These are phyloP conservation scores for Cheilinus undulatus DNA, from an alignment of 2,113 vertebrate species.

Conservation along the genomic window DNA sequence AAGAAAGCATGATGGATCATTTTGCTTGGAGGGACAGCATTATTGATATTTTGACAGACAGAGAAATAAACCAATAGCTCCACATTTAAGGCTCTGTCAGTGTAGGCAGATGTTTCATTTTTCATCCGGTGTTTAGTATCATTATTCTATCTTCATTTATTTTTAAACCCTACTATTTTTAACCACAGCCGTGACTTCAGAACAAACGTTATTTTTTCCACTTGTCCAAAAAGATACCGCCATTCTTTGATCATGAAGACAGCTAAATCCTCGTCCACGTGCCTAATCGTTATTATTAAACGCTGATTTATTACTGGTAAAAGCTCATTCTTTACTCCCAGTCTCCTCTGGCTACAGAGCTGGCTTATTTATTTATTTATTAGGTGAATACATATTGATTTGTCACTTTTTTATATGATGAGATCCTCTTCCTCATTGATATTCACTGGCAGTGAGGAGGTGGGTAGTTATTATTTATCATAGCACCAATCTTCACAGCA, in stretches of 20 bases:
- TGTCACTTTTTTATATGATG: constrained; percentile 4
- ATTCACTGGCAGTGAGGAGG: constrained; percentile 19
- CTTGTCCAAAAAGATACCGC: background rate
- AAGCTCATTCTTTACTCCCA: background rate
- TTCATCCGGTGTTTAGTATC: background rate
- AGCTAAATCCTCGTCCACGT: background rate
- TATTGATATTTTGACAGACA: background rate
- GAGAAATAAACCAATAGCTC: background rate
- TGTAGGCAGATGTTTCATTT: background rate
- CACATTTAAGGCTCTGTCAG: background rate
- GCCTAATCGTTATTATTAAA: background rate
- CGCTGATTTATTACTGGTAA: background rate
- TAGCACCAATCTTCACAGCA: background rate
- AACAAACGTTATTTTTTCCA: background rate
- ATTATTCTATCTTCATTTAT: background rate
- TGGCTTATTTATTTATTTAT: background rate
- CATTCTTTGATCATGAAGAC: background rate
- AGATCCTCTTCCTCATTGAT: constrained; percentile 9
- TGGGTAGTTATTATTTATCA: constrained; percentile 13
- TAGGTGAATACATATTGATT: background rate
- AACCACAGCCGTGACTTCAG: background rate
- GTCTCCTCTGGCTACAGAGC: background rate
- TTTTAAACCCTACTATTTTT: background rate
- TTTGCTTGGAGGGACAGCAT: no score
- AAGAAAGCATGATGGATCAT: no score